Evolutionary conservation across 2,888 invertebrate genomes (phyloP), one percentile per base, ranked within the genome.

Genomic region (Ophioninae sp.): DNA sequence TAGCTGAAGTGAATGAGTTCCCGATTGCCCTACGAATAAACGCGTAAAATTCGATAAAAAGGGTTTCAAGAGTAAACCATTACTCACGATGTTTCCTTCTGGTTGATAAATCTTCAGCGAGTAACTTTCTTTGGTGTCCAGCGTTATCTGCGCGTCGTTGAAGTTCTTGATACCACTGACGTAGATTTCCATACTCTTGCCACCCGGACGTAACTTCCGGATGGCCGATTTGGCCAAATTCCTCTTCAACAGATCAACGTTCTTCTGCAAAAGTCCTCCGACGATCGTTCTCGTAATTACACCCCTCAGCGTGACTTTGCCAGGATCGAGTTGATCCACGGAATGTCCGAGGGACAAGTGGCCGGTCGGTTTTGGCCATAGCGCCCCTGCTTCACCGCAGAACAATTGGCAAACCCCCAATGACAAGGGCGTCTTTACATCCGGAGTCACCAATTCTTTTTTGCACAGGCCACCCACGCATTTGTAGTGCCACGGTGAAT

Each of bases 331-430:
- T 62, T 93, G 89, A 87, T 94, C 94, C 50, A 95, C 90, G 85
- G 93, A 93, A 78, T 94, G 94, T 0, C 95, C 95, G 0, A 95
- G 88, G 3, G 94, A 93, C 5, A 94, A 88, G 21, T 93, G 92
- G 0, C 95, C 95, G 0, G 95, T 95, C 0, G 96, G 96, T 87
- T 92, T 94, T 0, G 95, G 96, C 96, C 96, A 96, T 1, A 96
- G 88, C 0, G 94, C 93, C 90, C 95, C 95, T 73, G 93, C 93
- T 44, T 94, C 93, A 41, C 94, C 94, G 88, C 96, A 96, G 89
- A 95, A 95, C 92, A 96, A 93, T 89, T 95, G 95, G 92, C 96
- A 96, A 41, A 95, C 95, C 84, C 94, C 93, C 82, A 96, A 90
- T 7, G 92, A 86, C 21, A 88, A 44, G 2, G 91, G 91, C 3